Percentiles rank a stretch among this genome's conserved stretches.
These are phyloP conservation scores for Paratilapia polleni DNA, from an alignment of 2,113 vertebrate genomes.

Conservation along the genomic window DNA sequence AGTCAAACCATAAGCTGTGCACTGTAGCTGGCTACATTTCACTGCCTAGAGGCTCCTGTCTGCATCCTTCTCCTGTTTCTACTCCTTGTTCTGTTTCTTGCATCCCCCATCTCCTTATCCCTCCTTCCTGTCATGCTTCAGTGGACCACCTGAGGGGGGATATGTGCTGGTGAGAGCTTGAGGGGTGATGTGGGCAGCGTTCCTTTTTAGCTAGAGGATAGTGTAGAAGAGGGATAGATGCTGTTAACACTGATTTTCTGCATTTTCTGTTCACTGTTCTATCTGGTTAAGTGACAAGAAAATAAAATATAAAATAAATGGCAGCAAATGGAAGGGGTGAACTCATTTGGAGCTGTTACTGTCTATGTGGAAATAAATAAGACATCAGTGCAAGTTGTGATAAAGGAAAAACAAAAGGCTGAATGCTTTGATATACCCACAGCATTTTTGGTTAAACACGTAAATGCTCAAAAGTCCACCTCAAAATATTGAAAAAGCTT, in stretches of 20 bases:
- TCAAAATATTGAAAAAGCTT: neutral
- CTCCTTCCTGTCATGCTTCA: conserved; percentile 52
- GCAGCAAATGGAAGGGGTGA: neutral
- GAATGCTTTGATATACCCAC: neutral
- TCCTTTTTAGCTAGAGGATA: conserved; percentile 46
- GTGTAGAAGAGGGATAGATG: conserved; percentile 13
- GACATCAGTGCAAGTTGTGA: neutral
- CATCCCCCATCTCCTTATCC: conserved; percentile 28
- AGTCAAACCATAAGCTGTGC: conserved; percentile 47
- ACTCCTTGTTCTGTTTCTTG: conserved; percentile 24
- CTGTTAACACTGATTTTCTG: neutral
- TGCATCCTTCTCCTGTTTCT: conserved; percentile 24
- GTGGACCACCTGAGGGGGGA: conserved; percentile 50
- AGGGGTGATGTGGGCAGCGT: conserved; percentile 54
- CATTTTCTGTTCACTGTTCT: conserved; percentile 1
- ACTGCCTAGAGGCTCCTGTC: conserved; percentile 45
- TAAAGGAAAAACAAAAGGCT: neutral
- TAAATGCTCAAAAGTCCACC: neutral
- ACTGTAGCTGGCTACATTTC: conserved; percentile 48
- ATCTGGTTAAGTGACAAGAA: neutral
- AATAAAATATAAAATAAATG: neutral
- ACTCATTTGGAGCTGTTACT: neutral
- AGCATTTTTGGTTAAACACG: neutral
- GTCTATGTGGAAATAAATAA: too few species aligned
- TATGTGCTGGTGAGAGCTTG: conserved; percentile 62